Percentiles rank a stretch among this genome's conserved stretches.
Conservation (phyloP, 2,113 vertebrate genomes). For the Hemibates koningsi region DNA sequence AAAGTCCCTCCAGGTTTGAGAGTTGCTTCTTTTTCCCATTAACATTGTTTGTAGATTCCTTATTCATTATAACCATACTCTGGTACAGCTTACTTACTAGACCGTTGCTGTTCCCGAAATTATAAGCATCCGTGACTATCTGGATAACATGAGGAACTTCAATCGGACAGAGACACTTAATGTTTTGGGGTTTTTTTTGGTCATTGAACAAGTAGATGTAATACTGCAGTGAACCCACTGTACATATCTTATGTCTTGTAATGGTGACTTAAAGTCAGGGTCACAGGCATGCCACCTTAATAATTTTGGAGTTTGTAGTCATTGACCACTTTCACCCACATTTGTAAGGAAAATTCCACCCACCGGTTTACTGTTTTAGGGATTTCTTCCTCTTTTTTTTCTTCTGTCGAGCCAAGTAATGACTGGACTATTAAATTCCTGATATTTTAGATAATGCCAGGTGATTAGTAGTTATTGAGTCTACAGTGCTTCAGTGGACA, state of each 20-base stretch:
- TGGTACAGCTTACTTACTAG: neutral
- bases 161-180: rapidly evolving
- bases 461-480: neutral
- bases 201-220: neutral
- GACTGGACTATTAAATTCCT: neutral
- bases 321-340: neutral
- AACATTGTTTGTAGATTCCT: neutral
- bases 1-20: neutral
- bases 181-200: neutral
- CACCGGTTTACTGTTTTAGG: neutral
- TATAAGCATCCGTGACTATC: neutral
- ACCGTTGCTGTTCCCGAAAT: neutral
- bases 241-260: neutral
- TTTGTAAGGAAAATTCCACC: neutral
- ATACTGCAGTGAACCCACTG: neutral
- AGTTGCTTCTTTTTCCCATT: neutral
- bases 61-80: neutral
- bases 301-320: neutral
- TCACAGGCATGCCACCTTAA: neutral
- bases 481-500: neutral
- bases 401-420: neutral
- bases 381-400: neutral
- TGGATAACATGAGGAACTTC: neutral
- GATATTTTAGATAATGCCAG: neutral
- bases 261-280: neutral